Evolutionary conservation across 2,113 vertebrate species (phyloP).

Genomic region (Conger conger): DNA sequence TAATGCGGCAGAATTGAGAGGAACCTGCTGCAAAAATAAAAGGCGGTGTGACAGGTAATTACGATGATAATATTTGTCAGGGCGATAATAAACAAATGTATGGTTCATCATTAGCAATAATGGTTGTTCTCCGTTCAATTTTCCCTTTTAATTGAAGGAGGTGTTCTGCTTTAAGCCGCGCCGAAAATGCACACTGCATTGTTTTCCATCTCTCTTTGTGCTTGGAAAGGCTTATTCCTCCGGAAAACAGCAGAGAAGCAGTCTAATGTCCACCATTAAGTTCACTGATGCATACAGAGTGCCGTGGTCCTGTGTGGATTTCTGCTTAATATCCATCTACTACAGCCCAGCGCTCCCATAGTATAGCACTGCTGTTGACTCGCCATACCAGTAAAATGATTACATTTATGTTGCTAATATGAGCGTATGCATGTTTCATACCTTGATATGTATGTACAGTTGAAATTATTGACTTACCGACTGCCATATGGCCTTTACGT

Average conservation of each 20-base stretch:
- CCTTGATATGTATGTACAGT: constrained; percentile 17
- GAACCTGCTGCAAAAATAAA: constrained; percentile 45
- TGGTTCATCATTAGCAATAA: constrained; percentile 51
- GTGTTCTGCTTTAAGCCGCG: constrained; percentile 42
- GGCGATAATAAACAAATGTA: constrained; percentile 56
- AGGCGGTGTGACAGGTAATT: constrained; percentile 52
- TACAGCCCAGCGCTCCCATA: constrained; percentile 36
- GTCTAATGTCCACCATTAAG: constrained; percentile 56
- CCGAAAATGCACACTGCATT: constrained; percentile 41
- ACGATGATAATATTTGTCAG: constrained; percentile 42
- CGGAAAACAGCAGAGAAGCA: constrained; percentile 36
- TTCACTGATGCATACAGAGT: constrained; percentile 48
- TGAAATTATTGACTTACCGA: constrained; percentile 28
- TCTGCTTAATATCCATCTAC: constrained; percentile 45
- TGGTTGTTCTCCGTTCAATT: constrained; percentile 41
- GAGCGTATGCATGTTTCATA: constrained; percentile 23
- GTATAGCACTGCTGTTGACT: constrained; percentile 44
- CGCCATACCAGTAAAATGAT: constrained; percentile 7
- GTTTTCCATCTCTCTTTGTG: constrained; percentile 29
- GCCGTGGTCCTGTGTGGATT: constrained; percentile 34
- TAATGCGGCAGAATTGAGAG: constrained; percentile 33
- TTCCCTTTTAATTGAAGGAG: constrained; percentile 43
- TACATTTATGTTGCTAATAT: constrained; percentile 15
- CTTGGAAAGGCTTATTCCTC: constrained; percentile 14
- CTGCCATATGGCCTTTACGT: background rate